Evolutionary conservation across 1,140 invertebrate genomes (phyloP).

Genomic region (Leptinotarsa lineolata): DNA sequence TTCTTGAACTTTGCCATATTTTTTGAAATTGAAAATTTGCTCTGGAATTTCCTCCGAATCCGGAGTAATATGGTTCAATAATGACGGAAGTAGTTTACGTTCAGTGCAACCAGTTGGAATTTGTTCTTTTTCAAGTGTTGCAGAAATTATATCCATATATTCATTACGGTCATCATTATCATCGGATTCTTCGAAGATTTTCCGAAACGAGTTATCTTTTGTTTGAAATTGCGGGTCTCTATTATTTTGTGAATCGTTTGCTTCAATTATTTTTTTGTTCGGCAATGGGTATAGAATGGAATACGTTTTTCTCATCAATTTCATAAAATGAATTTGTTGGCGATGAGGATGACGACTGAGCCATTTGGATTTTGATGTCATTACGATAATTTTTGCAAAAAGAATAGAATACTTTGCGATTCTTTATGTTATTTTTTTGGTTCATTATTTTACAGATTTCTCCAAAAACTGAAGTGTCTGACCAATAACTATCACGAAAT

Average conservation of each 20-base stretch:
- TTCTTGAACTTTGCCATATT: no score
- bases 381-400: not conserved
- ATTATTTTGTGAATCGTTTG: not conserved
- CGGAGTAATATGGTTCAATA: not conserved
- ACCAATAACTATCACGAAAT: not conserved
- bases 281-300: not conserved
- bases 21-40: no score
- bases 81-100: no score
- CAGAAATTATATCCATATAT: not conserved
- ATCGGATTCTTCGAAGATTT: not conserved
- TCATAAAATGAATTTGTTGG: not conserved
- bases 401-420: not conserved
- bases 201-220: not conserved
- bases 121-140: not conserved
- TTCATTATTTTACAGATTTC: not conserved
- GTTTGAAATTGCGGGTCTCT: not conserved
- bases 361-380: not conserved
- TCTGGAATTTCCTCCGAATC: conserved; percentile 6
- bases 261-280: not conserved
- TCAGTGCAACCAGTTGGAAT: not conserved
- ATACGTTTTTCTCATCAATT: not conserved
- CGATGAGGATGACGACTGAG: no score
- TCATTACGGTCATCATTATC: not conserved
- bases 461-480: not conserved
- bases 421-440: not conserved